A percentile compares a stretch with the other conserved stretches of the same genome.
Conservation (phyloP, 1,140 invertebrate genomes). For the Caerostris darwini region DNA sequence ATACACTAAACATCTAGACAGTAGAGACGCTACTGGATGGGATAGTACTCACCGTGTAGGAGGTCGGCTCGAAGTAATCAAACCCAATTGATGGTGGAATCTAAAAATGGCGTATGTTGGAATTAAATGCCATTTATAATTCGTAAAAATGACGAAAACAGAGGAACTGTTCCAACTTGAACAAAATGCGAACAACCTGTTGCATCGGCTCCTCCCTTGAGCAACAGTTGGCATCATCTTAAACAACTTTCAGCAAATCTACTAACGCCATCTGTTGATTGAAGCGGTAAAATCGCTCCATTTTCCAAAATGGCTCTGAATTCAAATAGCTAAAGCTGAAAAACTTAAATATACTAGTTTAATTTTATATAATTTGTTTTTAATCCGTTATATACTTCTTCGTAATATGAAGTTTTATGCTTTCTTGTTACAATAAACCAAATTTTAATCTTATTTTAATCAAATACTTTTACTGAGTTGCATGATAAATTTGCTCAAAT, state of each 20-base stretch:
- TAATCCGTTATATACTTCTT: too few species aligned
- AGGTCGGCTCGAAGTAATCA: neutral
- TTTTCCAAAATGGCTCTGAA: neutral
- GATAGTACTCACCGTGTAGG: neutral
- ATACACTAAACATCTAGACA: too few species aligned
- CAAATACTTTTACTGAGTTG: too few species aligned
- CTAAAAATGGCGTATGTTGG: neutral
- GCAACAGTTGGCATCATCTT: slow-evolving; percentile 72
- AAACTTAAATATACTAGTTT: too few species aligned
- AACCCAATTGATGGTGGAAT: neutral
- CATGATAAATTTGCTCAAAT: too few species aligned
- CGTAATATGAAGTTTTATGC: too few species aligned
- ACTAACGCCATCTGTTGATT: slow-evolving; percentile 65
- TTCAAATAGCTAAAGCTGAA: neutral
- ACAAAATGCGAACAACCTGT: slow-evolving; percentile 78
- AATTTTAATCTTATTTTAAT: too few species aligned
- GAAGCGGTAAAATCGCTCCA: neutral
- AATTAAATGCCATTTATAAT: slow-evolving; percentile 56
- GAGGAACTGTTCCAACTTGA: slow-evolving; percentile 67
- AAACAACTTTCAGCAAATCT: neutral
- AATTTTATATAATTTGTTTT: too few species aligned
- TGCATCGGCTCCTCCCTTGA: slow-evolving; percentile 76
- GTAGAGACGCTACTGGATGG: neutral
- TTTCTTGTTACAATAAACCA: too few species aligned
- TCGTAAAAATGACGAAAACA: slow-evolving; percentile 54